Conservation (phyloP, 2,888 invertebrate genomes). For the Smittia sp. region DNA sequence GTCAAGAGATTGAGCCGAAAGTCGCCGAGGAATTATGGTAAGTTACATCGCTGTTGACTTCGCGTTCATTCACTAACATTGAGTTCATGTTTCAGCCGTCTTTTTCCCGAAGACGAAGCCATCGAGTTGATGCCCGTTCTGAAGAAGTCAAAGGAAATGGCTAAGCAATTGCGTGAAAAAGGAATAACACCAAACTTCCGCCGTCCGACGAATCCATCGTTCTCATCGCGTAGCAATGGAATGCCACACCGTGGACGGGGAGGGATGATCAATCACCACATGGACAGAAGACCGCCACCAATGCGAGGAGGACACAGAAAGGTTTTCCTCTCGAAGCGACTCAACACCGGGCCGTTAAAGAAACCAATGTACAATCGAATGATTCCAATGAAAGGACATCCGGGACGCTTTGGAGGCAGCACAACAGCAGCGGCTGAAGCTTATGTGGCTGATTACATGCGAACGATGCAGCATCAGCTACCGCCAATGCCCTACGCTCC, state of each 20-base stretch:
- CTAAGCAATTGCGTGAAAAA: slow-evolving; percentile 60
- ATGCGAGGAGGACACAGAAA: slow-evolving; percentile 52
- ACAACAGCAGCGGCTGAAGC: slow-evolving; percentile 76
- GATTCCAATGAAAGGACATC: slow-evolving; percentile 31
- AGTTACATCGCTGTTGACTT: not conserved
- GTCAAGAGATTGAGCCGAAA: slow-evolving; percentile 95
- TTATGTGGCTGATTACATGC: slow-evolving; percentile 85
- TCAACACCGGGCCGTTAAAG: not conserved
- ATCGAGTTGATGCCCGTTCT: slow-evolving; percentile 86
- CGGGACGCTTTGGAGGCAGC: slow-evolving; percentile 45
- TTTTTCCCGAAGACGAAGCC: slow-evolving; percentile 90
- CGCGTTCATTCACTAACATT: not conserved
- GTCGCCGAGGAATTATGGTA: slow-evolving; percentile 84
- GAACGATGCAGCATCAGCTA: slow-evolving; percentile 80
- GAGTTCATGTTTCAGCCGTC: slow-evolving; percentile 54
- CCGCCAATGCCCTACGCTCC: slow-evolving; percentile 83
- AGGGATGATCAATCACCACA: slow-evolving; percentile 46
- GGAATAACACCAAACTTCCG: slow-evolving; percentile 56
- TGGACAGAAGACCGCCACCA: slow-evolving; percentile 44
- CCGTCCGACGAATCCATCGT: slow-evolving; percentile 49
- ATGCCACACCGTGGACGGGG: slow-evolving; percentile 49
- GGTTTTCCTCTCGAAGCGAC: slow-evolving; percentile 54
- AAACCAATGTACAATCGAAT: slow-evolving; percentile 38
- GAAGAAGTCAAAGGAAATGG: slow-evolving; percentile 79
- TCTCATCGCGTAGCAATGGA: slow-evolving; percentile 47